Evolutionary conservation across 2,797 vertebrate species (phyloP).

Genomic region (Lerista edwardsae): DNA sequence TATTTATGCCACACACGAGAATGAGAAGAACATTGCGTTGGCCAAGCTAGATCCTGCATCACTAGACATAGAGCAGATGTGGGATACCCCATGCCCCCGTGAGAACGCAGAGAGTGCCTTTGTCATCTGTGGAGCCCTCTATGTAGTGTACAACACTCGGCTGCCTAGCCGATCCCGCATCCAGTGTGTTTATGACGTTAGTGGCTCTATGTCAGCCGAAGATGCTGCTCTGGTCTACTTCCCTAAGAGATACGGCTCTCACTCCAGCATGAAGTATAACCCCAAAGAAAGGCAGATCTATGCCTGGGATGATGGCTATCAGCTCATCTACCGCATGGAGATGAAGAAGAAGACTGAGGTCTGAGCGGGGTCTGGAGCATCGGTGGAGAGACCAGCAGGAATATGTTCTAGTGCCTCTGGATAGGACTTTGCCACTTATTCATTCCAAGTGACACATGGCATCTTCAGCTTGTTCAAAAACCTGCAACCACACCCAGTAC

Average conservation of each 20-base stretch:
- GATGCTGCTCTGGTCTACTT: slow-evolving; percentile 92
- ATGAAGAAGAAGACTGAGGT: slow-evolving; percentile 86
- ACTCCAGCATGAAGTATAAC: slow-evolving; percentile 93
- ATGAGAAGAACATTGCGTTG: slow-evolving; percentile 88
- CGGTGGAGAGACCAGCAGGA: neutral
- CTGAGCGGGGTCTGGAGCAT: slow-evolving; percentile 48
- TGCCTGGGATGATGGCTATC: slow-evolving; percentile 97
- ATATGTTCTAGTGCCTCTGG: neutral
- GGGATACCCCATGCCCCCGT: slow-evolving; percentile 92
- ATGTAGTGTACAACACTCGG: slow-evolving; percentile 95
- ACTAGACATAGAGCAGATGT: slow-evolving; percentile 94
- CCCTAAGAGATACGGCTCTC: slow-evolving; percentile 91
- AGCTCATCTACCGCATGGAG: slow-evolving; percentile 92
- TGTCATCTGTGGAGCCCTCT: slow-evolving; percentile 90
- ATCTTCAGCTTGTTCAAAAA: neutral
- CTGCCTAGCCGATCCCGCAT: slow-evolving; percentile 90
- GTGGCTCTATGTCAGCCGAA: slow-evolving; percentile 83
- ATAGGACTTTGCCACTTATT: neutral
- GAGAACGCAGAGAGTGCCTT: slow-evolving; percentile 93
- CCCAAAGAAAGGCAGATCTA: slow-evolving; percentile 91
- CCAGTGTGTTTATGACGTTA: slow-evolving; percentile 94
- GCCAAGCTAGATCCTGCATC: slow-evolving; percentile 91
- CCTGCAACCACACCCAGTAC: neutral
- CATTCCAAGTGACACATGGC: neutral
- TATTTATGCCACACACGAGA: slow-evolving; percentile 86